Evolutionary conservation across 64 coral and sea anemone genomes (phyloP), one percentile per base, ranked within the genome.

Genomic region (Stylophora pistillata): DNA sequence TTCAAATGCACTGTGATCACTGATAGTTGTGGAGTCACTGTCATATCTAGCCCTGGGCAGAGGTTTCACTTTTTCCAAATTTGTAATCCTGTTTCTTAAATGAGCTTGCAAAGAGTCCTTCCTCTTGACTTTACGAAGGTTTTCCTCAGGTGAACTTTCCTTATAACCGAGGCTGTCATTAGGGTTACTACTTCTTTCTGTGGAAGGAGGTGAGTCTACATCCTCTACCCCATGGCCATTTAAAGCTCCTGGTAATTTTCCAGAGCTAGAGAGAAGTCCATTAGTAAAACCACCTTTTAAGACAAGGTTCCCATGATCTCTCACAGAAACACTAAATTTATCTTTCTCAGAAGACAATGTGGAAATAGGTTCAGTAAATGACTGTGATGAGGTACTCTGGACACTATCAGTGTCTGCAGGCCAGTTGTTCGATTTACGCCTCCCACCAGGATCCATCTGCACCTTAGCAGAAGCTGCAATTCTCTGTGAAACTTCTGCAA

Each of bases 1-100:
- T 27, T 73, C 79, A 77, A 97, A 90, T 30, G 86, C 56, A 90
- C 95, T 97, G 30, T 78, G 80, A 53, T 93, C 95, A 84, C 95
- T 97, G 53, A 97, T 86, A 54, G 95, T 97, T 13, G 95, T 93
- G 13, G 95, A 93, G 57, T 97, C 95, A 66, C 95, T 97, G 69
- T 97, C 95, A 78, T 82, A 68, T 37, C 88, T 82, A 23, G 80
- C 91, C 15, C 57, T 79, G 53, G 70, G 59, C 16, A 30, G 30
- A 52, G 55, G 65, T 68, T 85, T 93, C 2, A 29, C 18, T 83
- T 55, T 81, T 76, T 97, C 95, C 78, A 70, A 81, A 23, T 86
- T 91, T 83, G 89, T 55, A 74, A 97, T 74, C 76, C 86, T 97
- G 18, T 33, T 85, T 31, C 95, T 78, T 26, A 97, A 78, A 21